Conservation (phyloP, 2,888 invertebrate genomes). For the Esperia sulphurella region DNA sequence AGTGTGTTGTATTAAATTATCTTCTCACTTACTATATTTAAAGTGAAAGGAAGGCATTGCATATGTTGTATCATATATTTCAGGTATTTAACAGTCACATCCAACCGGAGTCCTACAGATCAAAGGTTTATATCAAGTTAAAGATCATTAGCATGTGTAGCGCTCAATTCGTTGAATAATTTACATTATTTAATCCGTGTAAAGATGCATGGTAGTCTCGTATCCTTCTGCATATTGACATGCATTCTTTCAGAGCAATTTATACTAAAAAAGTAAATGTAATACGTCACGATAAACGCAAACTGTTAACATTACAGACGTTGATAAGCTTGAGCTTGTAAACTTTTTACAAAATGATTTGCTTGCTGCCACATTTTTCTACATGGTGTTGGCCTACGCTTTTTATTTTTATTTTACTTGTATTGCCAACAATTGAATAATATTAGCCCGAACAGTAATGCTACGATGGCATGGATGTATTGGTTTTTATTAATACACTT, state of each 20-base stretch:
- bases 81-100: slow-evolving; percentile 98
- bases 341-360: slow-evolving; percentile 19
- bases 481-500: too few relatives aligned
- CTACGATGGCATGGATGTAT: too few relatives aligned
- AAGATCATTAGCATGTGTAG: slow-evolving; percentile 74
- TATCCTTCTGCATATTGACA: slow-evolving; percentile 31
- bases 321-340: slow-evolving; percentile 10
- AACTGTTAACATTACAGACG: slow-evolving; percentile 2
- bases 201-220: slow-evolving; percentile 53
- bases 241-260: slow-evolving; percentile 25
- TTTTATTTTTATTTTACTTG: slow-evolving; percentile 8
- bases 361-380: slow-evolving; percentile 42
- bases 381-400: slow-evolving; percentile 54
- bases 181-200: slow-evolving; percentile 32
- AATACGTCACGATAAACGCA: slow-evolving; percentile 17
- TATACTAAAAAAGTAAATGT: slow-evolving; percentile 26
- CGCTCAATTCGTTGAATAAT: slow-evolving; percentile 48
- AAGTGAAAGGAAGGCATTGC: slow-evolving; percentile 47
- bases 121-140: slow-evolving; percentile 88
- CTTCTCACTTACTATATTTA: not conserved
- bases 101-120: slow-evolving; percentile 94
- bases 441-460: not conserved
- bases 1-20: too few relatives aligned
- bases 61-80: slow-evolving; percentile 80
- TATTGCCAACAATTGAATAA: not conserved